Base-by-base conservation (phyloP, 2,888 invertebrate genomes). In the Eurytoma adleriae region DNA sequence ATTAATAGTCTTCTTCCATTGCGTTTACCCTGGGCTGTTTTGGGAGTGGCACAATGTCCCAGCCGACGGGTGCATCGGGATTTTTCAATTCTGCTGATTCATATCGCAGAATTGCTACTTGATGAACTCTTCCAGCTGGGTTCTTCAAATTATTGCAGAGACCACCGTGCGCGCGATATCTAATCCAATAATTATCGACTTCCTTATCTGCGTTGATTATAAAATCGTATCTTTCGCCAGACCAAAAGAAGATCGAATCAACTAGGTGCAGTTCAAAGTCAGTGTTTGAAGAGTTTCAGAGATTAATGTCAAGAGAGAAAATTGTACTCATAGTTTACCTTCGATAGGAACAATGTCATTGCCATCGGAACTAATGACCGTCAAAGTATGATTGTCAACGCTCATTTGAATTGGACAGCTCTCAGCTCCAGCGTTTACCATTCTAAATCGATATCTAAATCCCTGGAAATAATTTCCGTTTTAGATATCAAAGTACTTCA, bases 331-430 rank as follows among this genome's bases (percentile, higher is more conserved):
- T n/a, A n/a, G n/a, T n/a, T n/a, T n/a, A 95, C 95, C 95, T 91
- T 94, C 93, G 74, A 95, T 91, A 2, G 96, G 94, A 85, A 94
- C 93, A 84, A 97, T 90, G 84, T 96, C 95, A 85, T 94, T 94
- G 2, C 97, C 96, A 90, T 97, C 97, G 2, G 95, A 94, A 81
- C 94, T 94, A 71, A 97, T 95, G 48, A 96, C 92, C 0, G 93
- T 93, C 83, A 97, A 91, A 27, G 94, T 95, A 89, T 97, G 97
- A 86, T 95, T 95, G 85, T 97, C 97, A 10, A 97, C 92, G 0
- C 96, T 95, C 83, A 97, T 89, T 87, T 96, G 95, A 77, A 97
- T 94, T 0, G 97, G 97, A 84, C 97, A 97, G 89, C 97, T 97
- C 59, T 96, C 92, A 87, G 96, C 96, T 87, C 96, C 97, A 0